phyloP scores from a whole-genome alignment of 2,113 vertebrate genomes.

The Lipotes vexillifer region DNA sequence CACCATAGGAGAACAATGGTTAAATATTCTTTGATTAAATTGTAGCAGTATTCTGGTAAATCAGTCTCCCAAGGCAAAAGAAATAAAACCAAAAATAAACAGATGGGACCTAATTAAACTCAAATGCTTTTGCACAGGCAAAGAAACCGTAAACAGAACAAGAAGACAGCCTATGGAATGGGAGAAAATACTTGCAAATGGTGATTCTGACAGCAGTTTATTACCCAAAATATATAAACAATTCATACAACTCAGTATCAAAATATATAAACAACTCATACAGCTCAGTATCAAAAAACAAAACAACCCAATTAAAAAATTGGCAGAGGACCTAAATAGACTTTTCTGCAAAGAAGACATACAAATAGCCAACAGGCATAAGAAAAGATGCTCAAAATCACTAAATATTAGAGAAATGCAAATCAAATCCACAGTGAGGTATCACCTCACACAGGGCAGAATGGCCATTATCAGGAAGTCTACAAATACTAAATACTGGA shows the following conservation, averaged over 20 bases:
- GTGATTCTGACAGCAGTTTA: background rate
- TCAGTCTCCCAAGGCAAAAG: background rate
- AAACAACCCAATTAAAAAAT: background rate
- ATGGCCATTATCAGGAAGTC: background rate
- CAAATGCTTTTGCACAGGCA: background rate
- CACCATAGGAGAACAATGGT: background rate
- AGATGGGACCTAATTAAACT: background rate
- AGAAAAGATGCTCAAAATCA: background rate
- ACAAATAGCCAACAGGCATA: background rate
- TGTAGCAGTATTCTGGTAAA: background rate
- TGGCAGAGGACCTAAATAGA: background rate
- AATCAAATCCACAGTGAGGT: background rate
- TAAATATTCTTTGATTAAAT: background rate
- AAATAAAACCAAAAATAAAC: background rate
- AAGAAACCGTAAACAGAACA: background rate
- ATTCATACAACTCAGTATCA: background rate
- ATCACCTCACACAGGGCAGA: background rate
- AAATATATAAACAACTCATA: background rate
- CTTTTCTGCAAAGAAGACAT: background rate
- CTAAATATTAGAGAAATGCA: background rate
- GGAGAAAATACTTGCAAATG: background rate
- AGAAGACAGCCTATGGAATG: background rate
- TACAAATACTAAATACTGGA: background rate
- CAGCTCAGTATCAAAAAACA: background rate
- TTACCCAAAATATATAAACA: background rate